A percentile compares a stretch with the other conserved stretches of the same genome.
phyloP scores from a whole-genome alignment of 2,888 invertebrate species.

The Scaptodrosophila latifasciaeformis region DNA sequence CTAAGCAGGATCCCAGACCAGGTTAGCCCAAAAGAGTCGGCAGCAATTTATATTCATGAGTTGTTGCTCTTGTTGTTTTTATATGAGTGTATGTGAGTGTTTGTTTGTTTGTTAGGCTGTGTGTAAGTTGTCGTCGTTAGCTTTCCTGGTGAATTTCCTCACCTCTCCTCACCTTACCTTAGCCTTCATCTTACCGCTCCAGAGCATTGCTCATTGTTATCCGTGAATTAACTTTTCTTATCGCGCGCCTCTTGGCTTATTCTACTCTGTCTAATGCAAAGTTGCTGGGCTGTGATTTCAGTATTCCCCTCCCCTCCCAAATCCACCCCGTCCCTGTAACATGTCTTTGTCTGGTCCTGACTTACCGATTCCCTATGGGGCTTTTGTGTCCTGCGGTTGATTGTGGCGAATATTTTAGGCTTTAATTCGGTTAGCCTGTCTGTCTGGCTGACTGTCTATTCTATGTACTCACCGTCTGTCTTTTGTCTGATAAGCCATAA shows the following conservation, averaged over 20 bases:
- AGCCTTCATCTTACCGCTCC: too few relatives aligned
- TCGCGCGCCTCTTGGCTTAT: slow-evolving; percentile 39
- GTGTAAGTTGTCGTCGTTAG: slow-evolving; percentile 33
- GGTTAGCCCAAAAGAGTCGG: slow-evolving; percentile 24
- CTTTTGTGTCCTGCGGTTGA: background rate
- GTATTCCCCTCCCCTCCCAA: background rate
- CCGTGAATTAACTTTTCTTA: slow-evolving; percentile 65
- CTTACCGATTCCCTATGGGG: background rate
- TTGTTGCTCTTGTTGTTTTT: slow-evolving; percentile 45
- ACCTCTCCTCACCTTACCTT: too few relatives aligned
- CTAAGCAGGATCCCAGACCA: too few relatives aligned
- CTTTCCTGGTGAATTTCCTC: slow-evolving; percentile 19
- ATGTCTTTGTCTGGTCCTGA: background rate
- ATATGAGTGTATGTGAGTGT: background rate
- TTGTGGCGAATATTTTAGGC: slow-evolving; percentile 41
- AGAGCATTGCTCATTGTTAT: slow-evolving; percentile 66
- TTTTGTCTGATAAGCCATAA: slow-evolving; percentile 21
- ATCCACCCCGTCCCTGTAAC: background rate
- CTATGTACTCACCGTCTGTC: background rate
- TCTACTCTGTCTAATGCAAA: background rate
- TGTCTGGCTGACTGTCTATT: slow-evolving; percentile 11
- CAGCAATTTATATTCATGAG: slow-evolving; percentile 67
- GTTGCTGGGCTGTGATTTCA: background rate
- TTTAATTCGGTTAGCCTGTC: slow-evolving; percentile 50
- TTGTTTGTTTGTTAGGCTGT: too few relatives aligned